A percentile compares a stretch with the other conserved stretches of the same genome.
phyloP scores from a whole-genome alignment of 2,113 vertebrate genomes.

The Plectropomus leopardus region DNA sequence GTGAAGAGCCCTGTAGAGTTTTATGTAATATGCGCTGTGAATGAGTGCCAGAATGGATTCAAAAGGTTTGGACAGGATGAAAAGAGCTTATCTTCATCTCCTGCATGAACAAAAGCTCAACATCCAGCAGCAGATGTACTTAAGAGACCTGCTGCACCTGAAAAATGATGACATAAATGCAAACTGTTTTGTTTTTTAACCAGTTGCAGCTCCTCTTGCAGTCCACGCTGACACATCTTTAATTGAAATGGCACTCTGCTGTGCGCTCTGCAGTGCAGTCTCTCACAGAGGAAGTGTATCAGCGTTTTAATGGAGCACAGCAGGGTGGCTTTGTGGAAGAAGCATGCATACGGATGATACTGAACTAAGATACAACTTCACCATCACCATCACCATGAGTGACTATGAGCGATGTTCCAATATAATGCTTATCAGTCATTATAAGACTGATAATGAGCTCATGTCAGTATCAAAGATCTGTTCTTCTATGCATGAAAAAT shows the following conservation, averaged over 20 bases:
- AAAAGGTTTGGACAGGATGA: not conserved
- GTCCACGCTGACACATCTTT: constrained; percentile 42
- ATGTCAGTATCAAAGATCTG: not conserved
- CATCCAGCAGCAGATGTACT: not conserved
- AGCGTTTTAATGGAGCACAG: constrained; percentile 18
- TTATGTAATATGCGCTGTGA: not conserved
- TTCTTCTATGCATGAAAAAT: not conserved
- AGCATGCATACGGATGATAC: constrained; percentile 12
- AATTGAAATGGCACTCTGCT: constrained; percentile 47
- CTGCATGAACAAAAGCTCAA: not conserved
- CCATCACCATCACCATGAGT: not conserved
- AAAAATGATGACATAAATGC: not conserved
- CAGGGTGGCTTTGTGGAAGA: constrained; percentile 3
- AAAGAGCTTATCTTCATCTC: not conserved
- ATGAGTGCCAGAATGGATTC: not conserved
- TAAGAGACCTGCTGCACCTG: not conserved
- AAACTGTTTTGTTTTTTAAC: not conserved
- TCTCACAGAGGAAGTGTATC: constrained; percentile 23
- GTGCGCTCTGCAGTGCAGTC: not conserved
- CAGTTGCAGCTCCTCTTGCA: not conserved
- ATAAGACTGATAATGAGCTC: not conserved
- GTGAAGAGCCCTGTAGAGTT: not conserved
- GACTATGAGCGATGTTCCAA: not conserved
- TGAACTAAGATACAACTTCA: constrained; percentile 13
- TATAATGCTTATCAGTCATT: constrained; percentile 2